Conservation (phyloP, 2,113 vertebrate species). For the Jacana jacana region DNA sequence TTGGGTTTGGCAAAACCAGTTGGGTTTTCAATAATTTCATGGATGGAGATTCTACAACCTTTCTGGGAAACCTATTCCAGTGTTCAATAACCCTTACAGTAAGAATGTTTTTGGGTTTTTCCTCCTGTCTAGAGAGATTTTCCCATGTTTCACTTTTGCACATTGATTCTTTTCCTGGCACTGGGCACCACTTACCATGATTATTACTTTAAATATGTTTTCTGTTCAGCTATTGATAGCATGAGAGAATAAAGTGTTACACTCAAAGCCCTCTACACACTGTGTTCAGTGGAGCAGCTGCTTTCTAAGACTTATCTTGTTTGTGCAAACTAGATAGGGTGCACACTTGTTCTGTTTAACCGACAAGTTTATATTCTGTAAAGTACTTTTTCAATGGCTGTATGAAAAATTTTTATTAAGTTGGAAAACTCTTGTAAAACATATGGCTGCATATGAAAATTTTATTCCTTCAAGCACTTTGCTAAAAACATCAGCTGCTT, state of each 20-base stretch:
- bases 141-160: not conserved
- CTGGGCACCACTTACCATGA: no score
- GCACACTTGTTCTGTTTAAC: not conserved
- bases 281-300: not conserved
- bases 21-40: not conserved
- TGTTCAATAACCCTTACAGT: not conserved
- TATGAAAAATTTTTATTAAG: not conserved
- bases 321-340: not conserved
- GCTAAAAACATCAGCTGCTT: not conserved
- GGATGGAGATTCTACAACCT: not conserved
- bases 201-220: not conserved
- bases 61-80: not conserved
- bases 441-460: not conserved
- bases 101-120: not conserved
- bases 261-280: not conserved
- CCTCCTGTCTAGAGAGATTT: not conserved
- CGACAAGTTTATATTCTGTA: not conserved
- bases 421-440: not conserved
- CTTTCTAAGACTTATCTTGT: not conserved
- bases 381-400: not conserved
- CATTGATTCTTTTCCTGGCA: not conserved
- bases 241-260: not conserved
- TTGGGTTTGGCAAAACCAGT: not conserved
- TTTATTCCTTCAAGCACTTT: not conserved
- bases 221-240: not conserved